Evolutionary conservation across 64 coral and sea anemone species (phyloP).

Genomic region (Platygyra sinensis): DNA sequence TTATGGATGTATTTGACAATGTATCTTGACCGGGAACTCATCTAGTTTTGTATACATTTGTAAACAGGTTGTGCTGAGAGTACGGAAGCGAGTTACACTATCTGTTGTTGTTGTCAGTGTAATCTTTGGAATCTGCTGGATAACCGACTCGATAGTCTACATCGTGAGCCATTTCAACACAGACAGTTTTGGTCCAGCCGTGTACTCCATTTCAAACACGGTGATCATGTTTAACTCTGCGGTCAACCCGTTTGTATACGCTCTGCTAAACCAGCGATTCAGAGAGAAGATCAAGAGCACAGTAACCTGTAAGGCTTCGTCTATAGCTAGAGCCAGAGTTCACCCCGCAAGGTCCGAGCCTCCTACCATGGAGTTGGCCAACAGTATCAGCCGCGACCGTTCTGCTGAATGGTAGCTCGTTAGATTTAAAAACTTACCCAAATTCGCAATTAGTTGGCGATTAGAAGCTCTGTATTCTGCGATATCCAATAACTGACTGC

Average conservation of each 20-base stretch:
- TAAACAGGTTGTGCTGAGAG: background rate
- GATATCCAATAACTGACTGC: no score
- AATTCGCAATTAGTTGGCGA: no score
- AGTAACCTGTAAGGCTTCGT: background rate
- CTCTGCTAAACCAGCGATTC: background rate
- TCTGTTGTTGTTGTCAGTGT: background rate
- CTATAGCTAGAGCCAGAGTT: background rate
- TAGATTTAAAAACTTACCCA: no score
- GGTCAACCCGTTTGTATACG: background rate
- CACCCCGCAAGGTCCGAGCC: background rate
- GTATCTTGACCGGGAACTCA: background rate
- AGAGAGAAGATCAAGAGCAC: background rate
- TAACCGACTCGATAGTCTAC: background rate
- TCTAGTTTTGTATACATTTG: background rate
- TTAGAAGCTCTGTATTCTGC: no score
- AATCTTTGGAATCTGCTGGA: slow-evolving; percentile 3
- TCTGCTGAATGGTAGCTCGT: no score
- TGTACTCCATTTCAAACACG: background rate
- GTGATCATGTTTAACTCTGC: slow-evolving; percentile 1
- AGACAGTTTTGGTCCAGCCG: background rate
- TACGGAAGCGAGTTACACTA: background rate
- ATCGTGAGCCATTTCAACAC: slow-evolving; percentile 3
- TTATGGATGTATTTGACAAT: background rate
- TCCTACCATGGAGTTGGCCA: background rate
- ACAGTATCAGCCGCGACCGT: background rate